These are phyloP conservation scores for Dreissena polymorpha DNA, from an alignment of 1,140 invertebrate genomes.

Conservation along the genomic window DNA sequence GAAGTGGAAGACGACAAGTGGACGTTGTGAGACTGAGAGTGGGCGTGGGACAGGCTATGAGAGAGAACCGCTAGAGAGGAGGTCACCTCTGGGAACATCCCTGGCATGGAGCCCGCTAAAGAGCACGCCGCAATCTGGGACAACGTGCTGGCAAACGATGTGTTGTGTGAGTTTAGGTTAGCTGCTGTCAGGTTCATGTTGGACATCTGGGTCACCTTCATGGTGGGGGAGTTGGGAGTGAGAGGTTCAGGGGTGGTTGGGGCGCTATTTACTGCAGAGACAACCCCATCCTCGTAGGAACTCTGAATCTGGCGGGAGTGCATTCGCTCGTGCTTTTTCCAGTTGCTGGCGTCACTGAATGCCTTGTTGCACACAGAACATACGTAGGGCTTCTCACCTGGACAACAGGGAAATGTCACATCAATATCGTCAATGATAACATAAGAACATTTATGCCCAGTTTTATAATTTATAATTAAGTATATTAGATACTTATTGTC, in stretches of 20 bases:
- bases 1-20: conserved; percentile 20
- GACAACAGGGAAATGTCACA: conserved; percentile 10
- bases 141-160: conserved; percentile 30
- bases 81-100: conserved; percentile 15
- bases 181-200: no score
- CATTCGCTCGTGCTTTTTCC: conserved; percentile 79
- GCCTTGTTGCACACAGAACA: conserved; percentile 79
- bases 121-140: conserved; percentile 30
- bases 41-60: not conserved
- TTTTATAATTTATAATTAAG: no score
- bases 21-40: conserved; percentile 7
- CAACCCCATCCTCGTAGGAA: conserved; percentile 42
- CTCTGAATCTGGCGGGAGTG: conserved; percentile 78
- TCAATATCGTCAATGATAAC: no score
- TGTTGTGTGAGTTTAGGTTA: conserved; percentile 16
- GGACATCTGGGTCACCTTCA: not conserved
- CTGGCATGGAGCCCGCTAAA: not conserved
- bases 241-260: conserved; percentile 29
- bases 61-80: not conserved
- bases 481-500: no score
- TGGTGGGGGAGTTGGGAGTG: conserved; percentile 18
- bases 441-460: conserved; percentile 9
- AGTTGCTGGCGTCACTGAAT: conserved; percentile 78
- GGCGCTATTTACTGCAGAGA: conserved; percentile 43
- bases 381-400: conserved; percentile 72